These are phyloP conservation scores for Mus caroli DNA, from an alignment of 2,797 vertebrate species.

Conservation along the genomic window DNA sequence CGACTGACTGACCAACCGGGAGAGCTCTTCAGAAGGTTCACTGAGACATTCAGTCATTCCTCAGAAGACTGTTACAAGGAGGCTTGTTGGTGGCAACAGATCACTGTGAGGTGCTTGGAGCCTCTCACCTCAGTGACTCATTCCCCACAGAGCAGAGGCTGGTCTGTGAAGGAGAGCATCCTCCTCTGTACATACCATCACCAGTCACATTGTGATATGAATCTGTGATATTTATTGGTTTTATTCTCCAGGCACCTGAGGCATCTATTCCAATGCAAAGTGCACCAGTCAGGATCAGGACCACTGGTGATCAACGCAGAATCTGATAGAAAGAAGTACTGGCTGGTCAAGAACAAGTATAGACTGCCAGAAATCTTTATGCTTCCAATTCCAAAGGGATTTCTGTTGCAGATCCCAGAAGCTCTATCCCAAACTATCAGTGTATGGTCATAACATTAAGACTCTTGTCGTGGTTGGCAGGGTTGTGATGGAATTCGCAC, in stretches of 20 bases:
- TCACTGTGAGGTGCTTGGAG: not conserved
- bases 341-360: not conserved
- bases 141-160: not conserved
- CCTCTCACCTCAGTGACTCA: not conserved
- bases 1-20: no score
- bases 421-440: not conserved
- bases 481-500: slow-evolving; percentile 51
- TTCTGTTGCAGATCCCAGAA: slow-evolving; percentile 6
- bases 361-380: slow-evolving; percentile 27
- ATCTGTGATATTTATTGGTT: not conserved
- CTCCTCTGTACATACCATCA: not conserved
- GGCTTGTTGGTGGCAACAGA: not conserved
- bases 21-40: not conserved
- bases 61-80: not conserved
- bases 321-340: not conserved
- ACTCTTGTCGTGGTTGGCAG: slow-evolving; percentile 94
- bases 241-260: slow-evolving; percentile 84
- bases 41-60: not conserved
- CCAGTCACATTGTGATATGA: not conserved
- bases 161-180: not conserved
- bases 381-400: not conserved
- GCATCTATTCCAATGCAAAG: slow-evolving; percentile 93
- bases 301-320: slow-evolving; percentile 92
- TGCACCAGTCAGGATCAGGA: slow-evolving; percentile 93
- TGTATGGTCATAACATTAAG: slow-evolving; percentile 93